Conservation (phyloP, 2,888 invertebrate species). For the Athetis lepigone region DNA sequence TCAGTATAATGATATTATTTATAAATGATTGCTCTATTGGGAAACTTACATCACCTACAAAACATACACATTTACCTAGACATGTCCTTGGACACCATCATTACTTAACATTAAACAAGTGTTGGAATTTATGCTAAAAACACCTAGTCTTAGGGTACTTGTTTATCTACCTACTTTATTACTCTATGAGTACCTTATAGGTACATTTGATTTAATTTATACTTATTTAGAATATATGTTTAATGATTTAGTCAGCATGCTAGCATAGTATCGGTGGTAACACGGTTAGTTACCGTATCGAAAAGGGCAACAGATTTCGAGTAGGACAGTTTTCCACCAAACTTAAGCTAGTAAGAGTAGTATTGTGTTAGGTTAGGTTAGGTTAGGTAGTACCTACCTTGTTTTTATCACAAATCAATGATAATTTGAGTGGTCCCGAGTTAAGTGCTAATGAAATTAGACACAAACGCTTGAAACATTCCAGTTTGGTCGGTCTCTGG, state of each 20-base stretch:
- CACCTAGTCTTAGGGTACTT: neutral
- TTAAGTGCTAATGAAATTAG: no score
- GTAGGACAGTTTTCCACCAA: neutral
- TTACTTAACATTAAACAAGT: conserved; percentile 40
- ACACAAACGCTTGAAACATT: no score
- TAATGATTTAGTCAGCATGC: conserved; percentile 9
- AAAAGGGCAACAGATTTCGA: neutral
- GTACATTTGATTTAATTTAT: neutral
- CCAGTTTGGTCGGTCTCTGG: no score
- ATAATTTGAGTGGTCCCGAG: no score
- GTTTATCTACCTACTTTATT: no score
- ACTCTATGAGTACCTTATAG: neutral
- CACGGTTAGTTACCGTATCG: neutral
- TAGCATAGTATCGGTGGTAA: neutral
- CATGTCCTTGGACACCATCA: conserved; percentile 57
- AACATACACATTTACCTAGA: conserved; percentile 51
- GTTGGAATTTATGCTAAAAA: conserved; percentile 37
- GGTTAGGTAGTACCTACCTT: neutral
- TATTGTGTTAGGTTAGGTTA: no score
- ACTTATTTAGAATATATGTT: conserved; percentile 4
- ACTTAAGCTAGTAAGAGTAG: no score
- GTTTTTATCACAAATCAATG: neutral
- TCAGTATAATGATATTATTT: conserved; percentile 57
- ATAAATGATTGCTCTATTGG: conserved; percentile 57
- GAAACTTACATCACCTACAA: conserved; percentile 40